These are phyloP conservation scores for Netelia virgata DNA, from an alignment of 2,888 invertebrate species.

Conservation along the genomic window DNA sequence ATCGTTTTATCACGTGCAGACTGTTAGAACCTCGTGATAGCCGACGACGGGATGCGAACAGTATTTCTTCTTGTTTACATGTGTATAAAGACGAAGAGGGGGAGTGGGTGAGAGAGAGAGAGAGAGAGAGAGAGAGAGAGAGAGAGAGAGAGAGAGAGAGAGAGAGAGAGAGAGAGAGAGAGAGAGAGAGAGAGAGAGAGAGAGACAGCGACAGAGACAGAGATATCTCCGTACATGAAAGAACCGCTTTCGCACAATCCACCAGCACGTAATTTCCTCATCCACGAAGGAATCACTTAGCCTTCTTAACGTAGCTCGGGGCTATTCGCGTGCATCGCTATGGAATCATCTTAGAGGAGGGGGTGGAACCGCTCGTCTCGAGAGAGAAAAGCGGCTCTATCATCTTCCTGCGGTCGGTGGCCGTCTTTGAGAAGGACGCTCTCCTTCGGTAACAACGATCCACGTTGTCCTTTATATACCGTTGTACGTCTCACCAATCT, in stretches of 20 bases:
- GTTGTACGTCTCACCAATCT: constrained; percentile 3
- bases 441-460: constrained; percentile 33
- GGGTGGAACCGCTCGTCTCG: constrained; percentile 8
- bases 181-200: too few species aligned
- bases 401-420: constrained; percentile 57
- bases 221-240: constrained; percentile 1
- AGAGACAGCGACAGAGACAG: not conserved
- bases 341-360: constrained; percentile 34
- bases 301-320: constrained; percentile 39
- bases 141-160: not conserved
- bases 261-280: constrained; percentile 56
- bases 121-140: too few species aligned
- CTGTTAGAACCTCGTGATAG: constrained; percentile 20
- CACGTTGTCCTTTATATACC: constrained; percentile 13
- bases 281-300: constrained; percentile 55
- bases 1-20: constrained; percentile 46
- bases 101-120: too few species aligned
- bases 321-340: constrained; percentile 35
- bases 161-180: too few species aligned
- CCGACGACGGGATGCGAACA: constrained; percentile 31
- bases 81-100: too few species aligned
- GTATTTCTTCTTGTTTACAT: constrained; percentile 15
- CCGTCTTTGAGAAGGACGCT: constrained; percentile 40
- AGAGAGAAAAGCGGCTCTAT: constrained; percentile 16
- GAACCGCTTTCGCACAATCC: constrained; percentile 48